phyloP scores from a whole-genome alignment of 2,797 vertebrate species.

The Ceryle rudis region DNA sequence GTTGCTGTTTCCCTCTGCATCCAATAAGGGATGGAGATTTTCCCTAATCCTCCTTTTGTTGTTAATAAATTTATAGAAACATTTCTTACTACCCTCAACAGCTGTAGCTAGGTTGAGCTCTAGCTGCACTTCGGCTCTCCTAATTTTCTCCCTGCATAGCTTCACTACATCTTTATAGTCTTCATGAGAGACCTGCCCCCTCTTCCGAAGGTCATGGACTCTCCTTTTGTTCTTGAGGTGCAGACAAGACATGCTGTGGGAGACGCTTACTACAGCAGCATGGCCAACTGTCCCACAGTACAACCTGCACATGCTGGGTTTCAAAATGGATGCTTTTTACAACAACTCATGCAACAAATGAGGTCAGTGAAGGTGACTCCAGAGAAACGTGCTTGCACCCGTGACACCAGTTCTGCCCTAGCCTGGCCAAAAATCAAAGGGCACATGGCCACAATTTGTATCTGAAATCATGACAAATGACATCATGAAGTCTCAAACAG shows the following conservation, averaged over 20 bases:
- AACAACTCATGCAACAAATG: not conserved
- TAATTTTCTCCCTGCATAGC: too few relatives aligned
- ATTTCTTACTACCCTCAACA: too few relatives aligned
- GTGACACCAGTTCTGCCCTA: not conserved
- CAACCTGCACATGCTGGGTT: not conserved
- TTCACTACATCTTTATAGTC: too few relatives aligned
- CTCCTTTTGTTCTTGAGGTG: not conserved
- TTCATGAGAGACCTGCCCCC: too few relatives aligned
- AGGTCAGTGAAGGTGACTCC: not conserved
- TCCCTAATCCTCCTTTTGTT: too few relatives aligned
- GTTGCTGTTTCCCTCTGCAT: too few relatives aligned
- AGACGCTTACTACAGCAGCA: not conserved
- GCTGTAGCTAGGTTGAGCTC: too few relatives aligned
- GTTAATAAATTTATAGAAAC: too few relatives aligned
- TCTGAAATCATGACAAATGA: not conserved
- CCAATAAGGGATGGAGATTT: too few relatives aligned
- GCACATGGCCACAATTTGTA: rapidly evolving
- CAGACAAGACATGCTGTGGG: not conserved
- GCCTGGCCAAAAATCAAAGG: not conserved
- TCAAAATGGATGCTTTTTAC: not conserved
- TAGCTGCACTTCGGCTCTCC: too few relatives aligned
- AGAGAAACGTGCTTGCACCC: rapidly evolving
- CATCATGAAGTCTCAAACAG: not conserved
- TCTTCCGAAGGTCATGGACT: too few relatives aligned
- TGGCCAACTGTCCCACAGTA: rapidly evolving